phyloP scores from a whole-genome alignment of 2,797 vertebrate genomes.

The Galagoides demidoff region DNA sequence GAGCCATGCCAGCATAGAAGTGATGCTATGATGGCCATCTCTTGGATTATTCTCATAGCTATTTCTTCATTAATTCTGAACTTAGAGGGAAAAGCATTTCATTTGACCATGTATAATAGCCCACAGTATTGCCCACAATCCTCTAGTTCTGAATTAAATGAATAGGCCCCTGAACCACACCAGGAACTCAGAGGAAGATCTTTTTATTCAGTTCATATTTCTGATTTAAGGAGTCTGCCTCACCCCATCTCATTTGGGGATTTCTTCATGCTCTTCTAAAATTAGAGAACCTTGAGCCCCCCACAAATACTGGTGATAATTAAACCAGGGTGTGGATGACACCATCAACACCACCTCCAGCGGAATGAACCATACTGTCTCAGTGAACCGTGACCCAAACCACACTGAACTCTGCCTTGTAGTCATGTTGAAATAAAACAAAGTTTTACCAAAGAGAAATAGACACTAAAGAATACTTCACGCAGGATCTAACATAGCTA shows the following conservation, averaged over 20 bases:
- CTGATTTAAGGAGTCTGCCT: neutral
- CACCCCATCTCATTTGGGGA: neutral
- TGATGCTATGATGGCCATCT: neutral
- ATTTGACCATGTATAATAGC: neutral
- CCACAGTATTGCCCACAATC: fast-evolving
- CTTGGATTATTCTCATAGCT: neutral
- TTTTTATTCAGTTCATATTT: neutral
- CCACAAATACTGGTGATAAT: neutral
- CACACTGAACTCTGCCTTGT: neutral
- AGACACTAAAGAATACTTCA: neutral
- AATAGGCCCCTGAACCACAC: neutral
- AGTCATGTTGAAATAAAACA: neutral
- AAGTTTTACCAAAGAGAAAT: neutral
- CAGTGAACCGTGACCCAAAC: neutral
- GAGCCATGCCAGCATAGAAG: neutral
- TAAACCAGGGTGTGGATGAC: neutral
- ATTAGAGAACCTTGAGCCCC: neutral
- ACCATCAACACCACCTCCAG: fast-evolving
- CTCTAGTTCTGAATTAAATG: neutral
- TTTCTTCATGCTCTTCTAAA: neutral
- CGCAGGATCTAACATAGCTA: neutral
- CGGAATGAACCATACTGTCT: fast-evolving
- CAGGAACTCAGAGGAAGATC: neutral
- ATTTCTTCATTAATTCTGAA: conserved; percentile 3
- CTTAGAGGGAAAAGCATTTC: neutral